phyloP scores from a whole-genome alignment of 2,888 invertebrate genomes.

The Neuroscelio doddi region DNA sequence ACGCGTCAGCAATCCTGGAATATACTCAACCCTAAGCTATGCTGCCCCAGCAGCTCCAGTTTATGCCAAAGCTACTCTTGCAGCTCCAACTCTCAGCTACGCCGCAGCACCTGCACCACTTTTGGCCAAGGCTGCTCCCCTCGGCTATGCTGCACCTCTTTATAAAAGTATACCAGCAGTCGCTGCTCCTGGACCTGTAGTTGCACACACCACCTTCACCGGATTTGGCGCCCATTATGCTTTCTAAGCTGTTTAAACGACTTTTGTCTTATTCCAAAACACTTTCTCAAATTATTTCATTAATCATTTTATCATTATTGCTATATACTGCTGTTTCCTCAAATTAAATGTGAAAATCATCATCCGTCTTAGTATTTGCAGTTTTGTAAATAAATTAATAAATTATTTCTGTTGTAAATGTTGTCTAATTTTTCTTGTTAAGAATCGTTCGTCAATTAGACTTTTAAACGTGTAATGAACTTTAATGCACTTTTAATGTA shows the following conservation, averaged over 20 bases:
- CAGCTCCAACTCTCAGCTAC: conserved; percentile 29
- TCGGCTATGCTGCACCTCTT: conserved; percentile 38
- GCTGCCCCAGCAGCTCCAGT: conserved; percentile 33
- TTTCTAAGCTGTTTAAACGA: conserved; percentile 33
- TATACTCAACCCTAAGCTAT: conserved; percentile 42
- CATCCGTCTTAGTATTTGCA: too few species aligned
- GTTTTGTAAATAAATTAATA: too few species aligned
- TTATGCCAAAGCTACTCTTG: conserved; percentile 55
- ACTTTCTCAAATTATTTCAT: too few species aligned
- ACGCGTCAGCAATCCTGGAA: conserved; percentile 76
- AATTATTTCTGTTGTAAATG: too few species aligned
- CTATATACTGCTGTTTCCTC: too few species aligned
- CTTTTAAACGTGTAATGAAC: too few species aligned
- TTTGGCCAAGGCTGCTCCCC: conserved; percentile 53
- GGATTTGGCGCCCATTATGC: conserved; percentile 77
- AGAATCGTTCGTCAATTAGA: too few species aligned
- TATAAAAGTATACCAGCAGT: conserved; percentile 39
- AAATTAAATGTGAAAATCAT: too few species aligned
- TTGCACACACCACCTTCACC: conserved; percentile 72
- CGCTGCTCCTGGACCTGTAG: conserved; percentile 45
- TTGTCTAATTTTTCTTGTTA: too few species aligned
- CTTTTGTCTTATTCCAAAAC: too few species aligned
- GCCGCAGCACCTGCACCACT: conserved; percentile 28
- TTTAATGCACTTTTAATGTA: too few species aligned
- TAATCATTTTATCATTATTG: too few species aligned